Evolutionary conservation across 2,113 vertebrate genomes (phyloP).

Genomic region (Gallinago jamesoni): DNA sequence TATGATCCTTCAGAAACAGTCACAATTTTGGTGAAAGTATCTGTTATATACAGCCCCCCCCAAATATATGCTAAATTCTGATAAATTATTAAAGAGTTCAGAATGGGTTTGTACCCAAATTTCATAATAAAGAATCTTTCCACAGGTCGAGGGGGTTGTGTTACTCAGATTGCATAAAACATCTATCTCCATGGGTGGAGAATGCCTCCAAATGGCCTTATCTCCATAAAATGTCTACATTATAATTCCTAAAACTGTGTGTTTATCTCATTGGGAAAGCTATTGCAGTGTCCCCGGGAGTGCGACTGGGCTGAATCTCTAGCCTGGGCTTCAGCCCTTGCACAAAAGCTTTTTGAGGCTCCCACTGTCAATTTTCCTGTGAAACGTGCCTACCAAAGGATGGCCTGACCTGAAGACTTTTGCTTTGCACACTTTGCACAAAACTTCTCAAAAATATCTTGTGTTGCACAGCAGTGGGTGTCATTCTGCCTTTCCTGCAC

Average conservation of each 20-base stretch:
- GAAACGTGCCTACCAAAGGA: neutral
- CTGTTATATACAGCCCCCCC: neutral
- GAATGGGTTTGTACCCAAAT: neutral
- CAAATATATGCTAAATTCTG: neutral
- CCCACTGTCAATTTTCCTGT: neutral
- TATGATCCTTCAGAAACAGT: slow-evolving; percentile 31
- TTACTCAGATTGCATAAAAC: neutral
- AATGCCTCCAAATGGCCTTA: neutral
- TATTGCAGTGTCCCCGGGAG: neutral
- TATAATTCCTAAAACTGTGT: neutral
- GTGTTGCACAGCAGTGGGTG: neutral
- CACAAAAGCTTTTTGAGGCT: neutral
- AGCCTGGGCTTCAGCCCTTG: neutral
- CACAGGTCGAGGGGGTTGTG: neutral
- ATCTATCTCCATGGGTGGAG: neutral
- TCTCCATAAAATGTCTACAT: neutral
- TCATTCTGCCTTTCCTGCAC: neutral
- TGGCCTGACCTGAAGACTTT: neutral
- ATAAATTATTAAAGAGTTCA: slow-evolving; percentile 13
- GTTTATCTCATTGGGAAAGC: neutral
- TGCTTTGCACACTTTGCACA: neutral
- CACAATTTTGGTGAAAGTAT: neutral
- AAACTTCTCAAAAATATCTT: neutral
- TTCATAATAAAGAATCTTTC: neutral
- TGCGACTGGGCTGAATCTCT: neutral